Conservation (phyloP, 2,888 invertebrate species). For the Ashinkailepas kermadecensis region DNA sequence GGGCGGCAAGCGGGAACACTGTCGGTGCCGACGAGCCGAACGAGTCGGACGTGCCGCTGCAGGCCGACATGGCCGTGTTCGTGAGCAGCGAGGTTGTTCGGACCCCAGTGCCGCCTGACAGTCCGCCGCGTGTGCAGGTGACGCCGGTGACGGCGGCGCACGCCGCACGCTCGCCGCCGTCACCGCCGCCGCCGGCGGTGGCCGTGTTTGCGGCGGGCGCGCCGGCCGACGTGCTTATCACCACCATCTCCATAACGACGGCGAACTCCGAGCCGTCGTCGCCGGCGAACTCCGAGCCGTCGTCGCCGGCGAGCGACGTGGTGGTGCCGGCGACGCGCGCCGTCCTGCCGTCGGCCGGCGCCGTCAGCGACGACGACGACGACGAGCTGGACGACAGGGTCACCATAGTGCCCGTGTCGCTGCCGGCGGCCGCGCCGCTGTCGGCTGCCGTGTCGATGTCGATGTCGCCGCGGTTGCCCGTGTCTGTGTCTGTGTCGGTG, state of each 20-base stretch:
- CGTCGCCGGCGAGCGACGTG: slow-evolving; percentile 1
- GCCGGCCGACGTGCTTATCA: background rate
- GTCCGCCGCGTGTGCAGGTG: slow-evolving; percentile 7
- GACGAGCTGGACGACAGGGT: background rate
- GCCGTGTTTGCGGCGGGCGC: background rate
- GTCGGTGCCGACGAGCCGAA: background rate
- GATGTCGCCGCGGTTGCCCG: background rate
- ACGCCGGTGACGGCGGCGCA: background rate
- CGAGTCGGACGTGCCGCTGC: background rate
- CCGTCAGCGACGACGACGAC: background rate
- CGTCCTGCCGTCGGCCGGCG: background rate
- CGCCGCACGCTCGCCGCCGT: no score
- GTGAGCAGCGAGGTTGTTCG: background rate
- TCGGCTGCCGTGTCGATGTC: background rate
- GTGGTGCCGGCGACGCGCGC: background rate
- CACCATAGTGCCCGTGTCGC: background rate
- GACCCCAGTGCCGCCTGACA: background rate
- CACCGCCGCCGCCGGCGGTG: background rate
- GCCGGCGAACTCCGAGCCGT: background rate
- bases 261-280: slow-evolving; percentile 2
- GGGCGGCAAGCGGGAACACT: background rate
- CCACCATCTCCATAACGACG: slow-evolving; percentile 10
- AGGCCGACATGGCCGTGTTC: background rate
- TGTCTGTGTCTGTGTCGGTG: background rate
- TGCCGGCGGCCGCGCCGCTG: background rate